These are phyloP conservation scores for Conops quadrifasciatus DNA, from an alignment of 2,888 invertebrate genomes.

Conservation along the genomic window DNA sequence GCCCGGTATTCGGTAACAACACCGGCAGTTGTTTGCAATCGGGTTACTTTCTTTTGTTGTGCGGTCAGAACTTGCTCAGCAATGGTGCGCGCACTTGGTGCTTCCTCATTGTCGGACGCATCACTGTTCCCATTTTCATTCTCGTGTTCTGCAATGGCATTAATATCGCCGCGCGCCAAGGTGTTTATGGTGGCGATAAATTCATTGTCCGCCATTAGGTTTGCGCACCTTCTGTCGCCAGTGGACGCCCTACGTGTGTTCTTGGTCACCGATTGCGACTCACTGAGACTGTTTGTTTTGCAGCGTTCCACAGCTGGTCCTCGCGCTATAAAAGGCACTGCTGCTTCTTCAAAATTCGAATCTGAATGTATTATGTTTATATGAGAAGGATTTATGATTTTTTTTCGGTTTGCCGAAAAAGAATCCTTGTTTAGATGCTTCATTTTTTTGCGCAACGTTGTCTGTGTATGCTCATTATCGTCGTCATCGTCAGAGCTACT, in stretches of 20 bases:
- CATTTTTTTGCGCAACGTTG: constrained; percentile 45
- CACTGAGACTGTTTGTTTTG: constrained; percentile 41
- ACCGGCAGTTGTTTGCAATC: neutral
- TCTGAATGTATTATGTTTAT: constrained; percentile 5
- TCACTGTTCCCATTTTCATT: constrained; percentile 46
- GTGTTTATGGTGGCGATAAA: constrained; percentile 52
- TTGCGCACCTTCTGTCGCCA: neutral
- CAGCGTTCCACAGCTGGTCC: constrained; percentile 59
- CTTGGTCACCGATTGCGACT: constrained; percentile 12
- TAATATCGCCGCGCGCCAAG: constrained; percentile 45
- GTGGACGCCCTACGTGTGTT: constrained; percentile 14
- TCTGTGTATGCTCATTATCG: constrained; percentile 39
- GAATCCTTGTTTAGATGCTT: constrained; percentile 59
- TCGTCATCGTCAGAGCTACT: constrained; percentile 51
- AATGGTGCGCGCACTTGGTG: constrained; percentile 58
- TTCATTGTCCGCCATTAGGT: constrained; percentile 50
- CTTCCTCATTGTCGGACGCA: constrained; percentile 46
- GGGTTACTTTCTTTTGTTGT: neutral
- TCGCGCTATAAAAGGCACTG: constrained; percentile 55
- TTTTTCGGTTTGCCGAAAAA: constrained; percentile 51
- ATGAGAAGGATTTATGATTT: no score
- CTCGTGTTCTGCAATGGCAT: neutral
- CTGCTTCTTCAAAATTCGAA: constrained; percentile 44
- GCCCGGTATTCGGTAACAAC: neutral
- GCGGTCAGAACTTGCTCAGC: constrained; percentile 54